Conservation (phyloP, 2,888 invertebrate species). For the Tachina lurida region DNA sequence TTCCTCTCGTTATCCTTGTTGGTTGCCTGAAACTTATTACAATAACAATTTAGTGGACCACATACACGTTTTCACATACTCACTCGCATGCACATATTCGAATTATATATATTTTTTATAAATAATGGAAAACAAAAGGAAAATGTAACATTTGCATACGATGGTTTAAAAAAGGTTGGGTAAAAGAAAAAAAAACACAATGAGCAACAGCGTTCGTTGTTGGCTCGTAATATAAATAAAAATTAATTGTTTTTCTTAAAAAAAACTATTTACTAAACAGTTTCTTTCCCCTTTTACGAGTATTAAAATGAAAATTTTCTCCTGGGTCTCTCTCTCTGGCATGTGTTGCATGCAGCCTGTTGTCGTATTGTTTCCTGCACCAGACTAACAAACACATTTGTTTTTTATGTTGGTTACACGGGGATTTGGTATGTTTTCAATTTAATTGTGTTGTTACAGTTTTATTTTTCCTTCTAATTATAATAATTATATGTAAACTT, state of each 20-base stretch:
- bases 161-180: constrained; percentile 31
- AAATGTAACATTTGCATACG: constrained; percentile 68
- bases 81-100: constrained; percentile 2
- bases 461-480: constrained; percentile 41
- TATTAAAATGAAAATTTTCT: background rate
- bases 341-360: constrained; percentile 25
- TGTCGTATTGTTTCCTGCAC: too few species aligned
- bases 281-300: background rate
- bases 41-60: constrained; percentile 59
- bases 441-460: constrained; percentile 42
- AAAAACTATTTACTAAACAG: constrained; percentile 35
- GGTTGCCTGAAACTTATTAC: constrained; percentile 42
- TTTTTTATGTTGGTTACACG: constrained; percentile 26
- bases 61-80: constrained; percentile 61
- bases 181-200: constrained; percentile 40
- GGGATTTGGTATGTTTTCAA: background rate
- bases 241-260: constrained; percentile 67
- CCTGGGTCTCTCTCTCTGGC: background rate
- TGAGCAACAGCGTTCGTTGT: constrained; percentile 44
- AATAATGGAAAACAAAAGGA: constrained; percentile 39
- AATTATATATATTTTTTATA: background rate
- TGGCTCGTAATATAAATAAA: constrained; percentile 52
- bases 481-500: constrained; percentile 32
- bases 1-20: constrained; percentile 20
- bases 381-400: background rate